Percentiles rank a stretch among this genome's conserved stretches.
These are phyloP conservation scores for Malurus leucopterus DNA, from an alignment of 2,797 vertebrate species.

Conservation along the genomic window DNA sequence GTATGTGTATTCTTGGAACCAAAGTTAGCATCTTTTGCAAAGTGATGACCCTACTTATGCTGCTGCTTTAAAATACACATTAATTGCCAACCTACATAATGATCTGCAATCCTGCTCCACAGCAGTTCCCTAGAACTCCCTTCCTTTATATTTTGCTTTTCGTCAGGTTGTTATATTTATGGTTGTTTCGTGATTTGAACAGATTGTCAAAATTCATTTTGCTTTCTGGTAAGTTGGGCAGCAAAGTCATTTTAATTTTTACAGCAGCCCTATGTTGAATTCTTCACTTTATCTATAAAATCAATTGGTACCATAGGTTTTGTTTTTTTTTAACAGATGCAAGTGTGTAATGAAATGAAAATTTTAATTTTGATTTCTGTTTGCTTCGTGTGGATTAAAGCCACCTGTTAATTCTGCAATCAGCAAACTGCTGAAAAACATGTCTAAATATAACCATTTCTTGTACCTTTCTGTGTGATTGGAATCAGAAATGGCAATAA, in stretches of 20 bases:
- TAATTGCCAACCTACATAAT: slow-evolving; percentile 8
- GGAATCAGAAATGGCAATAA: background rate
- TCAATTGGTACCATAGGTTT: background rate
- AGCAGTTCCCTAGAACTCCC: background rate
- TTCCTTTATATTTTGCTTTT: slow-evolving; percentile 18
- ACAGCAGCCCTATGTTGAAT: background rate
- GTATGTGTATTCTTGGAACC: background rate
- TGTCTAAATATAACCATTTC: background rate
- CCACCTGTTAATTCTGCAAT: slow-evolving; percentile 1
- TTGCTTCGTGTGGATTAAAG: background rate
- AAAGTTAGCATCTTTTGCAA: background rate
- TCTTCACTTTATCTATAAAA: background rate
- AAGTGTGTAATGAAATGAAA: background rate
- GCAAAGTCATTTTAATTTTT: background rate
- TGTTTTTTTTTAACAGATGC: background rate
- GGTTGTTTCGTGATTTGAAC: background rate
- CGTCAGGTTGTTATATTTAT: slow-evolving; percentile 5
- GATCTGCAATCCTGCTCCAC: background rate
- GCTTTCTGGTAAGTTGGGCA: background rate
- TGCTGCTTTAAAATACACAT: slow-evolving; percentile 9
- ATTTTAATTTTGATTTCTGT: background rate
- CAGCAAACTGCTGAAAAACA: background rate
- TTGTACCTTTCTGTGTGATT: background rate
- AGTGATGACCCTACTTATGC: background rate
- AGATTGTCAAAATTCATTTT: slow-evolving; percentile 22